These are phyloP conservation scores for Gobius niger DNA, from an alignment of 2,113 vertebrate species.

Conservation along the genomic window DNA sequence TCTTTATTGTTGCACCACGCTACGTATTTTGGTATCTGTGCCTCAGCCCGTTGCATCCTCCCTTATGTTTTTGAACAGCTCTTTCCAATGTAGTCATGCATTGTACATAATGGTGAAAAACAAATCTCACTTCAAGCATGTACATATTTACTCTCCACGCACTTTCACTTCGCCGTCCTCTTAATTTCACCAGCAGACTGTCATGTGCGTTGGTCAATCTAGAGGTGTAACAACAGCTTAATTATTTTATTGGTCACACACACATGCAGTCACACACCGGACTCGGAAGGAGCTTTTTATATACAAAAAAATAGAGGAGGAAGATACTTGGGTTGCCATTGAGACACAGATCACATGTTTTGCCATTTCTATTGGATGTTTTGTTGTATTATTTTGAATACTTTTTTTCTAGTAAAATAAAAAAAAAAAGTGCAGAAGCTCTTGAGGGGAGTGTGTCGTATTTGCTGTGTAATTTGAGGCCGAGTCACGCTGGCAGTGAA, in stretches of 20 bases:
- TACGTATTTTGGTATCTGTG: conserved; percentile 43
- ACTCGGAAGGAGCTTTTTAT: conserved; percentile 24
- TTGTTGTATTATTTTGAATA: conserved; percentile 77
- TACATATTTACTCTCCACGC: conserved; percentile 29
- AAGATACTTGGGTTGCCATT: conserved; percentile 52
- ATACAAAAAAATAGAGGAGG: conserved; percentile 27
- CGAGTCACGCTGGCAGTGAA: conserved; percentile 35
- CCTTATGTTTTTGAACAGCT: neutral
- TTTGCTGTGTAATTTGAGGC: conserved; percentile 23
- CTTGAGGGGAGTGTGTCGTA: conserved; percentile 20
- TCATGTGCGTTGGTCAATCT: conserved; percentile 28
- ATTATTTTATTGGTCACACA: conserved; percentile 18
- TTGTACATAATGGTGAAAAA: conserved; percentile 28
- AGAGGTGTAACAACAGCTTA: conserved; percentile 21
- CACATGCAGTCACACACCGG: conserved; percentile 15
- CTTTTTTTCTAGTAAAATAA: conserved; percentile 77
- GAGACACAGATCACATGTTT: conserved; percentile 56
- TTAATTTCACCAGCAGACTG: conserved; percentile 50
- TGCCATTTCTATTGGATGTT: conserved; percentile 62
- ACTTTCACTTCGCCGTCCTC: conserved; percentile 15
- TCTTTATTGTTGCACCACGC: conserved; percentile 30
- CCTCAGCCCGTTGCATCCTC: conserved; percentile 47
- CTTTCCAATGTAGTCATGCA: conserved; percentile 15
- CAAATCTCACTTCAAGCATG: conserved; percentile 25
- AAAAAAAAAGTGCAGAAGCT: conserved; percentile 63